Evolutionary conservation across 2,888 invertebrate genomes (phyloP).

Genomic region (Maniola hyperantus): DNA sequence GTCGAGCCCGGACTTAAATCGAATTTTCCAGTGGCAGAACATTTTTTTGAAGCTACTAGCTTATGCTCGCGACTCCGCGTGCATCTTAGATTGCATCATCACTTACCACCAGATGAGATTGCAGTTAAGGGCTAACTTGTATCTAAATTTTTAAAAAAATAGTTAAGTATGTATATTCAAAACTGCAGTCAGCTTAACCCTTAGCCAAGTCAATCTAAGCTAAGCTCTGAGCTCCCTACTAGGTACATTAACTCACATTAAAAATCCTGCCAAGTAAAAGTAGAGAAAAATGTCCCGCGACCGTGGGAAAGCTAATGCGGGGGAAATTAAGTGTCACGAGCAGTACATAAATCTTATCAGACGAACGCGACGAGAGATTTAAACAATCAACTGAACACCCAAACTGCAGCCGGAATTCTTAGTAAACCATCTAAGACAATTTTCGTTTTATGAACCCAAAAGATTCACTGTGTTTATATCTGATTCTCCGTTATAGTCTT

Average conservation of each 20-base stretch:
- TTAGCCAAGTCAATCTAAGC: neutral
- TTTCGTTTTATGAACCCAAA: neutral
- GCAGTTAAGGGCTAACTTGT: too few relatives aligned
- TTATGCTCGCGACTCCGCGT: too few relatives aligned
- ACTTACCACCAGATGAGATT: too few relatives aligned
- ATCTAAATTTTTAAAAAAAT: too few relatives aligned
- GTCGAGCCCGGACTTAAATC: too few relatives aligned
- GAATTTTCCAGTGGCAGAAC: too few relatives aligned
- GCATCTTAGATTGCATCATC: too few relatives aligned
- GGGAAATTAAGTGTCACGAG: slow-evolving; percentile 74
- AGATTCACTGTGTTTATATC: too few relatives aligned
- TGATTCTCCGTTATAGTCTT: too few relatives aligned
- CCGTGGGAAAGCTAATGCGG: slow-evolving; percentile 61
- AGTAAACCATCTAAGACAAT: neutral
- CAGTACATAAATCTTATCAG: slow-evolving; percentile 76
- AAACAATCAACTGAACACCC: slow-evolving; percentile 62
- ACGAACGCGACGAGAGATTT: slow-evolving; percentile 67
- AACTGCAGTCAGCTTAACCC: neutral
- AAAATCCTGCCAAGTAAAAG: slow-evolving; percentile 22
- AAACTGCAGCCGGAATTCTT: slow-evolving; percentile 11
- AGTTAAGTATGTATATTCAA: too few relatives aligned
- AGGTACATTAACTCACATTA: slow-evolving; percentile 18
- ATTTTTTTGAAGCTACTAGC: too few relatives aligned
- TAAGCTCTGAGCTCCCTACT: neutral
- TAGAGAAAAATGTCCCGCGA: slow-evolving; percentile 42